Conservation (phyloP, 1,140 invertebrate species). For the Hycleus phaleratus region DNA sequence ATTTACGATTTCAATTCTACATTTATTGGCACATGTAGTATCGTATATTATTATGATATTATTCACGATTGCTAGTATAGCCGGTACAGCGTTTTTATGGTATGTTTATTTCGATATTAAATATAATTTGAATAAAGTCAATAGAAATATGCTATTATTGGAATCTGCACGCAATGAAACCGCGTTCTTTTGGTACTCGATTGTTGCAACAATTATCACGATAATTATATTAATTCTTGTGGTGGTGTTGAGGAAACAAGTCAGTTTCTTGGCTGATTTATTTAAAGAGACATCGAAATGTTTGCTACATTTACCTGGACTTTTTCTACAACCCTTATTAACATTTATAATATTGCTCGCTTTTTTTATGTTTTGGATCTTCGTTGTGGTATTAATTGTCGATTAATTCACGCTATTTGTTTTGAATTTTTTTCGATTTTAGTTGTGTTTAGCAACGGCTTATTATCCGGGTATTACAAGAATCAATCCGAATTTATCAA, state of each 20-base stretch:
- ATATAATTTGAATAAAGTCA: constrained; percentile 56
- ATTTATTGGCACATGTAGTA: constrained; percentile 73
- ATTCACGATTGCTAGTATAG: constrained; percentile 66
- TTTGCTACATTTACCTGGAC: constrained; percentile 70
- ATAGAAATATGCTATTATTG: constrained; percentile 41
- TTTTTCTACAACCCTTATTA: constrained; percentile 80
- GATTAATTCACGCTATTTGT: constrained; percentile 2
- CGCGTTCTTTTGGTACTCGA: constrained; percentile 74
- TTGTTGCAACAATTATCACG: constrained; percentile 81
- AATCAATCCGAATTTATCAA: constrained; percentile 13
- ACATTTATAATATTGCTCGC: constrained; percentile 71
- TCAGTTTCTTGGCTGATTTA: constrained; percentile 69
- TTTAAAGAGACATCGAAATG: constrained; percentile 85
- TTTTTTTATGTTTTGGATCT: constrained; percentile 81
- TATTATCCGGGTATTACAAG: constrained; percentile 35
- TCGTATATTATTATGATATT: constrained; percentile 81
- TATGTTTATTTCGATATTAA: constrained; percentile 78
- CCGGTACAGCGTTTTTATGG: constrained; percentile 75
- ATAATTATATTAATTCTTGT: constrained; percentile 74
- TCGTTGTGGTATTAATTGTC: constrained; percentile 59
- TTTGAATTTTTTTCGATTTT: constrained; percentile 3
- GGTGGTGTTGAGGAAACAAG: constrained; percentile 68
- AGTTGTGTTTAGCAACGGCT: constrained; percentile 54
- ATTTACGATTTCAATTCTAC: constrained; percentile 73
- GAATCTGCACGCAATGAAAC: constrained; percentile 80